A percentile compares a stretch with the other conserved stretches of the same genome.
Evolutionary conservation across 2,888 invertebrate genomes (phyloP).

Genomic region (Pogonocherus hispidulus): DNA sequence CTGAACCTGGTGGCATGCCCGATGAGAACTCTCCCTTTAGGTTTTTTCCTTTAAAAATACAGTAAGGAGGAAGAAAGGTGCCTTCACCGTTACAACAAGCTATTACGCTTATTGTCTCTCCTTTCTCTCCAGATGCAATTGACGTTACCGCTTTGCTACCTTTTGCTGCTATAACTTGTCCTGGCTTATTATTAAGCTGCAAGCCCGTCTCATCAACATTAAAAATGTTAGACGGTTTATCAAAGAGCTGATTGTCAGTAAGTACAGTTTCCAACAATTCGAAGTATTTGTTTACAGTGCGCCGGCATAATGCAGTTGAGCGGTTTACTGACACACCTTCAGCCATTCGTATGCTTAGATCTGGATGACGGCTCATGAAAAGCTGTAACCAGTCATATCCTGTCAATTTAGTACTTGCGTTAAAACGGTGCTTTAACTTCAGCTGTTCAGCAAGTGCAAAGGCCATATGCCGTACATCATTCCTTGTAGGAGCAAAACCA

Average conservation of each 20-base stretch:
- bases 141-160: background rate
- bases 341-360: too few relatives aligned
- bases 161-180: conserved; percentile 1
- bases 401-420: background rate
- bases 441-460: background rate
- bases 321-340: too few relatives aligned
- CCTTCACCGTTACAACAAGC: conserved; percentile 43
- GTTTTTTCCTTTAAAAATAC: conserved; percentile 45
- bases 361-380: background rate
- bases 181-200: background rate
- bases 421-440: background rate
- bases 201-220: conserved; percentile 2
- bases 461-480: background rate
- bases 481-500: background rate
- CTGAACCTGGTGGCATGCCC: conserved; percentile 46
- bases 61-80: conserved; percentile 36
- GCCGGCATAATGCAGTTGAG: too few relatives aligned
- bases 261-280: too few relatives aligned
- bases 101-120: conserved; percentile 39
- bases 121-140: conserved; percentile 37
- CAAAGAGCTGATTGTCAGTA: too few relatives aligned
- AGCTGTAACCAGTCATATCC: background rate
- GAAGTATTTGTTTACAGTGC: too few relatives aligned
- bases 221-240: background rate
- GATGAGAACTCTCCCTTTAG: conserved; percentile 39